Evolutionary conservation across 2,888 invertebrate genomes (phyloP).

Genomic region (Agrotis segetum): DNA sequence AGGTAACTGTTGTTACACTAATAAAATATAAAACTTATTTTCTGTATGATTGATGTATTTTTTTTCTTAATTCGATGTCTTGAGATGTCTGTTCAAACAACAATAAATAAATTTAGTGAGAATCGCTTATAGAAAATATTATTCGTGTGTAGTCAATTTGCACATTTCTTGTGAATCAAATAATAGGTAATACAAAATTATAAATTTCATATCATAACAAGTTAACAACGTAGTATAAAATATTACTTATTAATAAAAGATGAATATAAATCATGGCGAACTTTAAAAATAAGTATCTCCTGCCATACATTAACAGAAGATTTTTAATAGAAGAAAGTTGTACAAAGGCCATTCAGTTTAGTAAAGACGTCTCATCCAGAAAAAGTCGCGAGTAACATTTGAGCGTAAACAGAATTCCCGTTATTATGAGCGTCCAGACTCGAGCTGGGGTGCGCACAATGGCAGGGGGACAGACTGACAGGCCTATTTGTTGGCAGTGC

Average conservation of each 20-base stretch:
- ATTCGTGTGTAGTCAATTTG: too few species aligned
- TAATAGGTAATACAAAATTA: too few species aligned
- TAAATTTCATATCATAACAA: too few species aligned
- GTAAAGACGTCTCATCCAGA: constrained; percentile 12
- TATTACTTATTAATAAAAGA: too few species aligned
- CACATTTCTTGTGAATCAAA: too few species aligned
- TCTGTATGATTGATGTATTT: constrained; percentile 3
- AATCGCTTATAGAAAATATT: too few species aligned
- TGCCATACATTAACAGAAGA: neutral
- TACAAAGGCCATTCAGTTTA: constrained; percentile 20
- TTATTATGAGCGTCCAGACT: constrained; percentile 36
- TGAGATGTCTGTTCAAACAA: too few species aligned
- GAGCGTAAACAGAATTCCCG: constrained; percentile 51
- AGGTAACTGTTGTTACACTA: constrained; percentile 30
- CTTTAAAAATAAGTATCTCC: too few species aligned
- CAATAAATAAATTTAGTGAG: too few species aligned
- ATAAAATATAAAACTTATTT: neutral
- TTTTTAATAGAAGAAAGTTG: constrained; percentile 1
- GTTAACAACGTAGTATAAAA: too few species aligned
- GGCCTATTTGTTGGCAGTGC: constrained; percentile 47
- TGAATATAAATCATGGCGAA: too few species aligned
- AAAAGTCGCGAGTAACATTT: constrained; percentile 40
- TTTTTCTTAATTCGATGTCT: neutral
- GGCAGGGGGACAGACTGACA: constrained; percentile 39
- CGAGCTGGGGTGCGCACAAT: constrained; percentile 38